Conservation (phyloP, 2,113 vertebrate species). For the Spilogale gracilis region DNA sequence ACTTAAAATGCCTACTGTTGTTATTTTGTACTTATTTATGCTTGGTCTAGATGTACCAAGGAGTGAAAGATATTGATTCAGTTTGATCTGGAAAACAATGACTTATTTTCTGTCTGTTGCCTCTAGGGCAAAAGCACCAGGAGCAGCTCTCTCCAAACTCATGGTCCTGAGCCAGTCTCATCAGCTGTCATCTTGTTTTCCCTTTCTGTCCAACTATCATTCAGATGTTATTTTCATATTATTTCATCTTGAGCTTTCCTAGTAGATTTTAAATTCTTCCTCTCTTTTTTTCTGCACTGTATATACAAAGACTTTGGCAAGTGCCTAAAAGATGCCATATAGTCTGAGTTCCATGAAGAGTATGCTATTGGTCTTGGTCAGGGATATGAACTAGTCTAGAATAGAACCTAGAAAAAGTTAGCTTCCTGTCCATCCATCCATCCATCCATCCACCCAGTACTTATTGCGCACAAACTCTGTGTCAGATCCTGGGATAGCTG, state of each 20-base stretch:
- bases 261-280: background rate
- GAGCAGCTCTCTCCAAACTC: background rate
- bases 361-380: background rate
- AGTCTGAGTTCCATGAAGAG: background rate
- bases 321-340: background rate
- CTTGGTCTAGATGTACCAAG: background rate
- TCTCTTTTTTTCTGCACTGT: background rate
- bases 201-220: background rate
- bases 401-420: background rate
- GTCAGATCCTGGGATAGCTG: background rate
- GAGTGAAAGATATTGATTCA: conserved; percentile 37
- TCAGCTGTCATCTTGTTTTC: background rate
- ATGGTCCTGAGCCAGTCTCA: background rate
- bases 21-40: background rate
- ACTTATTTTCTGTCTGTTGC: background rate
- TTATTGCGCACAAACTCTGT: background rate
- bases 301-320: conserved; percentile 6
- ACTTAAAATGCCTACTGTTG: conserved; percentile 8
- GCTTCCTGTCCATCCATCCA: background rate
- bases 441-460: background rate
- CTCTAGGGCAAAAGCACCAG: background rate
- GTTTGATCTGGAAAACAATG: background rate
- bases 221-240: background rate
- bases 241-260: conserved; percentile 27
- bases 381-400: background rate